These are phyloP conservation scores for Lepisosteus oculatus DNA, from an alignment of 2,113 vertebrate genomes.

Conservation along the genomic window DNA sequence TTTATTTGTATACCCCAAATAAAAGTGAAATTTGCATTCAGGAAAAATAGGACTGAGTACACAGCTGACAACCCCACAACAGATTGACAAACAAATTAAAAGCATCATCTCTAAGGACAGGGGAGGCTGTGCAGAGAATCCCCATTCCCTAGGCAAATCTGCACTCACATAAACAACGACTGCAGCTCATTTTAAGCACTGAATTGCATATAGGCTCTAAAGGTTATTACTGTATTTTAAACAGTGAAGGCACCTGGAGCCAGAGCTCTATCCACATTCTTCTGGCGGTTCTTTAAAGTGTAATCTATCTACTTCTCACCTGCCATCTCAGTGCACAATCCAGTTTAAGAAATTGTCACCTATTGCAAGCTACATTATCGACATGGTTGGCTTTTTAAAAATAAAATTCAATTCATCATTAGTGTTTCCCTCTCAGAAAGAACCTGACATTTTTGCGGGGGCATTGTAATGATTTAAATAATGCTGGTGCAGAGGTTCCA, in stretches of 20 bases:
- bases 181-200: neutral
- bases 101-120: neutral
- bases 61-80: neutral
- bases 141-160: neutral
- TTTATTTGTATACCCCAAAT: too few relatives aligned
- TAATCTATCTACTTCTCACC: neutral
- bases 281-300: too few relatives aligned
- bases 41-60: neutral
- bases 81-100: conserved; percentile 9
- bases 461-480: too few relatives aligned
- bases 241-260: neutral
- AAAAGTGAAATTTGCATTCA: too few relatives aligned
- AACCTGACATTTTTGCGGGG: too few relatives aligned
- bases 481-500: too few relatives aligned
- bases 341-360: neutral
- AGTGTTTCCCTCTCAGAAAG: too few relatives aligned
- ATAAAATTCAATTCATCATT: neutral
- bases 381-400: neutral
- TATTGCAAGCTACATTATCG: neutral
- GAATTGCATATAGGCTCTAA: neutral
- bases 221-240: conserved; percentile 15
- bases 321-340: neutral
- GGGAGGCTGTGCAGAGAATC: neutral
- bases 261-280: neutral
- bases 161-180: neutral